phyloP scores from a whole-genome alignment of 2,113 vertebrate species.

The Lichenostomus cassidix region DNA sequence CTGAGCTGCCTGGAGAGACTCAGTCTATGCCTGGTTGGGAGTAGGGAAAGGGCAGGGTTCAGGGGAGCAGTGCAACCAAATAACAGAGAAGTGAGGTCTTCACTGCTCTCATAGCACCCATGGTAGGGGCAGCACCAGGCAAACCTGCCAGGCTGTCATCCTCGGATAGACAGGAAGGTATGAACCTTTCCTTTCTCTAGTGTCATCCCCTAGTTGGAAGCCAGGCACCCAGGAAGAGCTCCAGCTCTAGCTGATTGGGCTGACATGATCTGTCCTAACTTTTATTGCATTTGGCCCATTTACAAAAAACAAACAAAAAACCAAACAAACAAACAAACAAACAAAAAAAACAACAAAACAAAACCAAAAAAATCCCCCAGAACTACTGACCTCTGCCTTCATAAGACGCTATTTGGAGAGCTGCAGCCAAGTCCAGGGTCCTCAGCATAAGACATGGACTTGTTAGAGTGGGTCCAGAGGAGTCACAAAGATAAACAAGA shows the following conservation, averaged over 20 bases:
- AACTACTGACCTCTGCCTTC: not conserved
- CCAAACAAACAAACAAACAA: not conserved
- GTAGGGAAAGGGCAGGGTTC: rapidly evolving
- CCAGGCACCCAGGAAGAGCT: not conserved
- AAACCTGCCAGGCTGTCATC: not conserved
- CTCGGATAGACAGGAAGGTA: not conserved
- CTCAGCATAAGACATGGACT: not conserved
- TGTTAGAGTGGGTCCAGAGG: not conserved
- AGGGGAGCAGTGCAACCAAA: not conserved
- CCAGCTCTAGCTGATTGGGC: not conserved
- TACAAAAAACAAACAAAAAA: not conserved
- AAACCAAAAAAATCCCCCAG: not conserved
- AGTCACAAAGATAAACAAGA: not conserved
- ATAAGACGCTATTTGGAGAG: not conserved
- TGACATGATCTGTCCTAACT: not conserved
- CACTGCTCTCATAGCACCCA: not conserved
- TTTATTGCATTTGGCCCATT: rapidly evolving
- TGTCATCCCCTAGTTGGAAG: not conserved
- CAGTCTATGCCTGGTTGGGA: not conserved
- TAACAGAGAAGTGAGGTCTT: not conserved
- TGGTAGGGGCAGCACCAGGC: rapidly evolving
- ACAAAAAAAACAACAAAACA: not conserved
- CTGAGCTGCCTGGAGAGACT: not conserved
- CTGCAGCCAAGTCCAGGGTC: not conserved
- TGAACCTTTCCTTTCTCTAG: not conserved